phyloP scores from a whole-genome alignment of 2,113 vertebrate genomes.

The Gambusia holbrooki region DNA sequence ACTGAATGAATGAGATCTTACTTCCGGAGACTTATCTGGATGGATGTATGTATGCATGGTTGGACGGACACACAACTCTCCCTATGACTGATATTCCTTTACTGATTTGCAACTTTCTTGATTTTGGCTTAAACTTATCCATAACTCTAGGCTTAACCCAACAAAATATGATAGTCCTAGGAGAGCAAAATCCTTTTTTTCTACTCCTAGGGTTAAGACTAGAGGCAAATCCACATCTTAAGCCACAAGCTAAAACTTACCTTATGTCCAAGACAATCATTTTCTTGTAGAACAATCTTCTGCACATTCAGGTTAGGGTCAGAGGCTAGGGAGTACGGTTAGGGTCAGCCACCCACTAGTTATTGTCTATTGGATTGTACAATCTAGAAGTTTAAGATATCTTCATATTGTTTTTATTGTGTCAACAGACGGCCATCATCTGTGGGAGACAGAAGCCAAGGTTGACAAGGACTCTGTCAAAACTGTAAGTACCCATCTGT shows the following conservation, averaged over 20 bases:
- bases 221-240: too few relatives aligned
- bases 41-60: too few relatives aligned
- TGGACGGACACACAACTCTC: not conserved
- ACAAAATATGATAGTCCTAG: too few relatives aligned
- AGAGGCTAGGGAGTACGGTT: too few relatives aligned
- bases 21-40: too few relatives aligned
- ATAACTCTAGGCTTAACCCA: too few relatives aligned
- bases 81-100: not conserved
- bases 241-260: too few relatives aligned
- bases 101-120: too few relatives aligned
- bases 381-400: not conserved
- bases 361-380: not conserved
- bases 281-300: not conserved
- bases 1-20: too few relatives aligned
- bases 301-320: not conserved
- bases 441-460: conserved; percentile 98
- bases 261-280: not conserved
- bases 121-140: too few relatives aligned
- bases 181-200: too few relatives aligned
- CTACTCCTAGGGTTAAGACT: too few relatives aligned
- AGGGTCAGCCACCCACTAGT: not conserved
- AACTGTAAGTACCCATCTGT: conserved; percentile 85
- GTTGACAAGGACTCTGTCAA: conserved; percentile 93
- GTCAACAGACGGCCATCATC: conserved; percentile 93
- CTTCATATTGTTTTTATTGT: conserved; percentile 6